Evolutionary conservation across 2,113 vertebrate species (phyloP).

Genomic region (Nymphicus hollandicus): DNA sequence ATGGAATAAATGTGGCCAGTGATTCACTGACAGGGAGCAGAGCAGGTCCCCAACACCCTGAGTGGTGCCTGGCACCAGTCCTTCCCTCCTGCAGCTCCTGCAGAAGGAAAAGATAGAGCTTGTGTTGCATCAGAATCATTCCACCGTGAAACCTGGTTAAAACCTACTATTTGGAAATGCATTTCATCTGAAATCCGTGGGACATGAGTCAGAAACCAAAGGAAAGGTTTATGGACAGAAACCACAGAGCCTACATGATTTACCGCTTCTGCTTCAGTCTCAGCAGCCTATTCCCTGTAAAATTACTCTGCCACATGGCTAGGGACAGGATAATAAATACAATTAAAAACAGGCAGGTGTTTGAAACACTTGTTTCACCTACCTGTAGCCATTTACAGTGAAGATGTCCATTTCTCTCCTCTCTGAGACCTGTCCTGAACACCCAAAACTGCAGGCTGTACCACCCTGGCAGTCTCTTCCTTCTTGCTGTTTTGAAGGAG

Average conservation of each 20-base stretch:
- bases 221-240: not conserved
- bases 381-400: not conserved
- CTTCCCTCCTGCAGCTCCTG: not conserved
- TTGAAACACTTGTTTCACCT: not conserved
- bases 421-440: fast-evolving
- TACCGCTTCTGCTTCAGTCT: not conserved
- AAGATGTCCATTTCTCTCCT: not conserved
- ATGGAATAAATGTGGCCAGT: not conserved
- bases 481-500: not conserved
- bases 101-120: fast-evolving
- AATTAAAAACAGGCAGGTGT: not conserved
- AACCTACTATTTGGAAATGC: not conserved
- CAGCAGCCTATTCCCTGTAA: not conserved
- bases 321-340: not conserved
- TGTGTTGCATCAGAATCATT: not conserved
- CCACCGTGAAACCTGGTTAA: not conserved
- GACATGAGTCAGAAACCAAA: conserved; percentile 3
- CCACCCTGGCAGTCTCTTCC: not conserved
- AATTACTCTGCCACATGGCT: not conserved
- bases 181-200: not conserved
- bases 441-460: not conserved
- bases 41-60: not conserved
- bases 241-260: fast-evolving
- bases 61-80: fast-evolving
- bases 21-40: not conserved